Conservation (phyloP, 2,113 vertebrate genomes). For the Burhinus oedicnemus region DNA sequence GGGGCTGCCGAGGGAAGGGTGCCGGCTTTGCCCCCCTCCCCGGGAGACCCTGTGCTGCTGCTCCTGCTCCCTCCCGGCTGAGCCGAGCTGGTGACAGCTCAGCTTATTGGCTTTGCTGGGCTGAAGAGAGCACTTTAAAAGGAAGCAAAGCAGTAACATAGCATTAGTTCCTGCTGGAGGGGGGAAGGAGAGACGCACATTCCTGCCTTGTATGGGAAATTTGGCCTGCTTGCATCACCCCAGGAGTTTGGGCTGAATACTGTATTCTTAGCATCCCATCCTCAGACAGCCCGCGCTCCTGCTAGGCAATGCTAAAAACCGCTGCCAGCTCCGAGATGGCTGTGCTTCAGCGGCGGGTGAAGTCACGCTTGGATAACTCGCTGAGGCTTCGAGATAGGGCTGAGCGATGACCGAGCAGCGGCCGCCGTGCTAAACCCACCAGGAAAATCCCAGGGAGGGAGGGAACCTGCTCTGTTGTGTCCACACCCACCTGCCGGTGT, state of each 20-base stretch:
- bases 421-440: fast-evolving
- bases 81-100: not conserved
- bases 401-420: not conserved
- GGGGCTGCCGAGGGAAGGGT: not conserved
- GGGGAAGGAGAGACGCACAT: not conserved
- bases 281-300: not conserved
- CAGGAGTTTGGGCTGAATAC: not conserved
- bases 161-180: conserved; percentile 11
- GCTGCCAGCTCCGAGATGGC: not conserved
- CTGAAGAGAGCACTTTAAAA: conserved; percentile 48
- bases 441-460: fast-evolving
- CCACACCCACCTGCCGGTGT: fast-evolving
- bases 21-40: not conserved
- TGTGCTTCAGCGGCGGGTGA: not conserved
- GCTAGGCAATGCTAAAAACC: not conserved
- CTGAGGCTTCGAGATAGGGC: not conserved
- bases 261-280: not conserved
- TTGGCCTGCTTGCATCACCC: not conserved
- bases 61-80: not conserved
- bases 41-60: not conserved
- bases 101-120: not conserved
- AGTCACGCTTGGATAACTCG: not conserved
- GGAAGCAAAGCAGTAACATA: conserved; percentile 25
- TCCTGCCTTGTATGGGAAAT: conserved; percentile 64
- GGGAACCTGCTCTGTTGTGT: not conserved